Percentiles rank a stretch among this genome's conserved stretches.
phyloP scores from a whole-genome alignment of 2,113 vertebrate genomes.

The Fulmarus glacialis region DNA sequence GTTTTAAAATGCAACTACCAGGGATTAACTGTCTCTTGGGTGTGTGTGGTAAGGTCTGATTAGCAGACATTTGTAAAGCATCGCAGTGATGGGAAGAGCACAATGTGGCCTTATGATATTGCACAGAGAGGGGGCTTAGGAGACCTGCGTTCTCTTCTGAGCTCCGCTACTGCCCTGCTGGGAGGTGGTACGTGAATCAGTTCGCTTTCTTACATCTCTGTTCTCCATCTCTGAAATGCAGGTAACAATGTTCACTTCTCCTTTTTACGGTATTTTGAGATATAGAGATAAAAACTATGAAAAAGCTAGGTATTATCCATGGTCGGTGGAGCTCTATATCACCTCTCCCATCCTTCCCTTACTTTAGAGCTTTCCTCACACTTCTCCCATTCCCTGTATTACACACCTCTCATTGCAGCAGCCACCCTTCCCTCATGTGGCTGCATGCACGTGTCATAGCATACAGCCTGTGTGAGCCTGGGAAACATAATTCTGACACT shows the following conservation, averaged over 20 bases:
- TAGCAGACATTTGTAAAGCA: constrained; percentile 5
- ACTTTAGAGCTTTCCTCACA: background rate
- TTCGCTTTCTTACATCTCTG: constrained; percentile 6
- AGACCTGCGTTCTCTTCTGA: background rate
- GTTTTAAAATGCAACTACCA: background rate
- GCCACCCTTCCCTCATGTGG: background rate
- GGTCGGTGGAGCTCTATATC: background rate
- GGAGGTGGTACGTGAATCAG: background rate
- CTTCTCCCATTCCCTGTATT: background rate
- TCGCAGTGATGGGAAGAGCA: background rate
- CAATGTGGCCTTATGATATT: constrained; percentile 2
- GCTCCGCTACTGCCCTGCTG: constrained; percentile 5
- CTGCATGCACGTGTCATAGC: background rate
- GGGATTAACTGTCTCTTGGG: constrained; percentile 10
- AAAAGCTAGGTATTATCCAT: background rate
- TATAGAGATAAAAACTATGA: background rate
- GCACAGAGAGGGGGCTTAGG: background rate
- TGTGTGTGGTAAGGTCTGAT: constrained; percentile 18
- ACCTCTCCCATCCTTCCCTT: background rate
- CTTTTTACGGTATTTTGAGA: constrained; percentile 1
- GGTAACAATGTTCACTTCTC: constrained; percentile 27
- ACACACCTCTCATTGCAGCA: background rate
- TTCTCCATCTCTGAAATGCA: constrained; percentile 27
- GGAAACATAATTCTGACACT: background rate
- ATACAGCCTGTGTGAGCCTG: background rate